Evolutionary conservation across 2,113 vertebrate species (phyloP), one percentile per base, ranked within the genome.

Genomic region (Semicossyphus pulcher): DNA sequence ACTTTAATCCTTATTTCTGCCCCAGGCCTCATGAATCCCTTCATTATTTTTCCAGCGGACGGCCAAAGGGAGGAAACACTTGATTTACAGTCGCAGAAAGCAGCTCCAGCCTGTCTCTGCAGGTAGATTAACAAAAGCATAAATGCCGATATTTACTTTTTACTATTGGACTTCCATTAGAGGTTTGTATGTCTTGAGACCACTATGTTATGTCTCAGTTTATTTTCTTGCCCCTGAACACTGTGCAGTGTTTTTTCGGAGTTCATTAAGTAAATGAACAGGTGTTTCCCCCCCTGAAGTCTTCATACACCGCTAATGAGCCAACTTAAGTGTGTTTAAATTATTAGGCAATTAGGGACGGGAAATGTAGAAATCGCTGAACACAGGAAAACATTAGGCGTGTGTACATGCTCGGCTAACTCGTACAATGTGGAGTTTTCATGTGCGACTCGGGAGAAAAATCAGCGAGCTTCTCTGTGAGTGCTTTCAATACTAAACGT

Each of bases 301-400:
- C 81, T 87, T 87, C 67, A 72, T 83, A 80, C 72, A 76, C 76
- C 62, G 68, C 90, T 91, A 92, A 92, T 91, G 88, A 93, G 89
- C 73, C 86, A 90, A 80, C 82, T 84, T 87, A 89, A 90, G 84
- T 88, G 88, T 72, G 69, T 88, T 89, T 83, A 91, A 91, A 91
- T 92, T 88, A 93, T 94, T 92, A 90, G 83, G 79, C 85, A 90
- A 91, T 93, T 91, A 91, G 80, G 77, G 84, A 92, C 64, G 45
- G 89, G 90, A 93, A 93, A 92, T 89, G 83, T 84, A 89, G 86
- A 85, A 76, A 87, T 58, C 45, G 31, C 72, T 69, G 81, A 78
- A 85, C 78, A 80, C 83, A 88, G 86, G 90, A 90, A 89, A 80
- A 86, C 80, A 83, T 91, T 63, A 89, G 83, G 56, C 75, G 72